phyloP scores from a whole-genome alignment of 2,888 invertebrate species.

The Luperina nickerlii region DNA sequence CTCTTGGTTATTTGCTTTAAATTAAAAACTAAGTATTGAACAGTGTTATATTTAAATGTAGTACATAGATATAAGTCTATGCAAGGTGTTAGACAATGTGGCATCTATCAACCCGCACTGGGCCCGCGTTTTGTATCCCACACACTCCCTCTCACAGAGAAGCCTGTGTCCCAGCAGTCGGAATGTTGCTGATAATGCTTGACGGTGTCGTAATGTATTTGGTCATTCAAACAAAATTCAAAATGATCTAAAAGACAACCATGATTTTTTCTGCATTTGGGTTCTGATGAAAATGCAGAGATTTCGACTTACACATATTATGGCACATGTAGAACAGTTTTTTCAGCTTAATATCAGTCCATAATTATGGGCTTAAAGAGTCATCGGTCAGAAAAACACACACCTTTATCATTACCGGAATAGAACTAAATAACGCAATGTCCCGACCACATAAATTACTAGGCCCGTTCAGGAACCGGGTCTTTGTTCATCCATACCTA shows the following conservation, averaged over 20 bases:
- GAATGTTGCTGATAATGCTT: too few relatives aligned
- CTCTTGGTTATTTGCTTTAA: neutral
- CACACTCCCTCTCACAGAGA: too few relatives aligned
- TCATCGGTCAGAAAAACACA: too few relatives aligned
- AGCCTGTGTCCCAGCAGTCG: too few relatives aligned
- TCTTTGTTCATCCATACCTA: conserved; percentile 2
- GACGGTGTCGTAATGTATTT: neutral
- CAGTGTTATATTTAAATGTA: neutral
- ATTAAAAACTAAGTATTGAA: neutral
- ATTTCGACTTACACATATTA: neutral
- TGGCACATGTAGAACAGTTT: neutral
- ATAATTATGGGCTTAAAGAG: neutral
- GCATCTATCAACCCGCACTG: too few relatives aligned
- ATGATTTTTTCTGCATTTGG: neutral
- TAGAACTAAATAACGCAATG: conserved; percentile 6
- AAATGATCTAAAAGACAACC: neutral
- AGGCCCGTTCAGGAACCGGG: conserved; percentile 19
- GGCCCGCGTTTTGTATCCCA: too few relatives aligned
- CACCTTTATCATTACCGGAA: too few relatives aligned
- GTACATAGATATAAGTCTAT: neutral
- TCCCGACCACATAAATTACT: conserved; percentile 15
- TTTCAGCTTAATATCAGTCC: neutral
- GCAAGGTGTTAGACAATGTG: neutral
- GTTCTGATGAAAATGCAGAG: neutral
- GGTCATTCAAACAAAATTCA: neutral